phyloP scores from a whole-genome alignment of 2,888 invertebrate species.

The Geophilus truncorum region DNA sequence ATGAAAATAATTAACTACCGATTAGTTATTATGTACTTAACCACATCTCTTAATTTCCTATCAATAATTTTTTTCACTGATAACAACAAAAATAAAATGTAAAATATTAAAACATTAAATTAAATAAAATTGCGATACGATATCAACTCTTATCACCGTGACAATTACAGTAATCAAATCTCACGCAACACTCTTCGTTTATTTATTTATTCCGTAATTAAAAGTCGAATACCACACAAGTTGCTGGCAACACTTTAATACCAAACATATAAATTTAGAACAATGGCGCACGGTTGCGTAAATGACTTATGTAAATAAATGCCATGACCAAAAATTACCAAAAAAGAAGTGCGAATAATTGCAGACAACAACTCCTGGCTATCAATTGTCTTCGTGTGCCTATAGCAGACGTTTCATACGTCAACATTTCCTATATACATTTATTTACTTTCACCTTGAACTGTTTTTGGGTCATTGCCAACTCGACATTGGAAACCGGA shows the following conservation, averaged over 20 bases:
- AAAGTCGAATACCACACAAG: neutral
- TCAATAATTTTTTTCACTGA: too few species aligned
- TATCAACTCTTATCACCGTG: neutral
- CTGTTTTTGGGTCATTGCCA: conserved; percentile 12
- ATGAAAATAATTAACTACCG: too few species aligned
- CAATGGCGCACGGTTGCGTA: neutral
- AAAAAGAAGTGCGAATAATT: neutral
- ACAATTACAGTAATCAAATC: neutral
- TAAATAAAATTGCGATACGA: too few species aligned
- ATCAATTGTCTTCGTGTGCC: neutral
- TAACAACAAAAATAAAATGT: too few species aligned
- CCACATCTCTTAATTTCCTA: too few species aligned
- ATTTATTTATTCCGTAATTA: neutral
- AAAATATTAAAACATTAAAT: too few species aligned
- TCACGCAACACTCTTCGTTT: neutral
- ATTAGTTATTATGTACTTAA: too few species aligned
- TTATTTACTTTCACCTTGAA: neutral
- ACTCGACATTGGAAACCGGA: too few species aligned
- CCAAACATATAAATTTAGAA: neutral
- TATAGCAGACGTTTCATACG: neutral
- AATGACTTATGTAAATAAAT: neutral
- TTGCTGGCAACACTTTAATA: neutral
- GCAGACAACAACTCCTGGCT: neutral
- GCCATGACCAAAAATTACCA: neutral
- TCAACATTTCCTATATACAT: neutral